These are phyloP conservation scores for Ethmia dodecea DNA, from an alignment of 2,888 invertebrate genomes.

Conservation along the genomic window DNA sequence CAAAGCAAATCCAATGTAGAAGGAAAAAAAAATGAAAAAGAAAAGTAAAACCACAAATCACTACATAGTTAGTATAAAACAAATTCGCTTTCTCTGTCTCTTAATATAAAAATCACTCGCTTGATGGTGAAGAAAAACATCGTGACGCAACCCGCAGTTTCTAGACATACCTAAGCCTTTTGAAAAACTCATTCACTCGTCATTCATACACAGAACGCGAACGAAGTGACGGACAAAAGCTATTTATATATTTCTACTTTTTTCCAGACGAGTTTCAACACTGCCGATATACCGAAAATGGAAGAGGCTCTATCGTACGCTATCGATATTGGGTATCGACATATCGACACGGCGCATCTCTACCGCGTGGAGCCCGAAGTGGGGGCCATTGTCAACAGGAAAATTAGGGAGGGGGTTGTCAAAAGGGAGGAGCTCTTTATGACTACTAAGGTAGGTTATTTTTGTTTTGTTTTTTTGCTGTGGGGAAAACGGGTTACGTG, in stretches of 20 bases:
- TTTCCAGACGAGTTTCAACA: slow-evolving; percentile 34
- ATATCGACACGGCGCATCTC: slow-evolving; percentile 84
- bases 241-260: background rate
- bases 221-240: background rate
- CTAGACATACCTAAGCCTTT: background rate
- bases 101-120: too few species aligned
- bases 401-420: slow-evolving; percentile 80
- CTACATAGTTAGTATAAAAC: too few species aligned
- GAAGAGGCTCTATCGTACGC: slow-evolving; percentile 81
- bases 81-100: too few species aligned
- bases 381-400: slow-evolving; percentile 79
- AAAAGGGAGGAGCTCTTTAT: slow-evolving; percentile 84
- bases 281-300: slow-evolving; percentile 36
- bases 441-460: slow-evolving; percentile 78
- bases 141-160: background rate
- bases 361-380: slow-evolving; percentile 86
- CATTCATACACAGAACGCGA: background rate
- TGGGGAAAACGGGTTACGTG: too few species aligned
- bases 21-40: too few species aligned
- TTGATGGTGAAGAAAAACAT: background rate
- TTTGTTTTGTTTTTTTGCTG: slow-evolving; percentile 1
- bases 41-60: too few species aligned
- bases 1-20: too few species aligned
- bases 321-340: slow-evolving; percentile 86
- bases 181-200: background rate